Evolutionary conservation across 2,797 vertebrate species (phyloP).

Genomic region (Myotis myotis): DNA sequence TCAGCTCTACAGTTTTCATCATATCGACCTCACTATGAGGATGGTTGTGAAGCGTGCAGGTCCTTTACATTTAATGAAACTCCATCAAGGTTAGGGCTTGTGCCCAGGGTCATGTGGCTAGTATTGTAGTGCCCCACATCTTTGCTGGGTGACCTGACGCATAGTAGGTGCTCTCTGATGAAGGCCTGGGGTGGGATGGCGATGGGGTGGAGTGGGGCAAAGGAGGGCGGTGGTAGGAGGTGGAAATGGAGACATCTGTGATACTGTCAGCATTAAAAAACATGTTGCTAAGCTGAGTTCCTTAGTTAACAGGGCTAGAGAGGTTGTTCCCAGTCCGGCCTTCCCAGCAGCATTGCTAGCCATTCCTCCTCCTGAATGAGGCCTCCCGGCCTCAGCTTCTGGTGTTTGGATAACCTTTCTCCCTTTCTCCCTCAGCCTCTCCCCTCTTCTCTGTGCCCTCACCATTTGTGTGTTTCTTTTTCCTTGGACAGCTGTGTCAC

Average conservation of each 20-base stretch:
- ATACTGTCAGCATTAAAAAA: too few species aligned
- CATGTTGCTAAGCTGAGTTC: background rate
- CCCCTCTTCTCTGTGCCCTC: background rate
- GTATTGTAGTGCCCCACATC: background rate
- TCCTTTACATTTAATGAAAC: background rate
- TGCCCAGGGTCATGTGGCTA: background rate
- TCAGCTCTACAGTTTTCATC: background rate
- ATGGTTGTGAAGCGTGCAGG: background rate
- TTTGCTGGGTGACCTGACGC: background rate
- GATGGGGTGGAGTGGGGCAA: background rate
- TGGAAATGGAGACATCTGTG: too few species aligned
- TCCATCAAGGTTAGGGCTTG: background rate
- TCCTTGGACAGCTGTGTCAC: background rate
- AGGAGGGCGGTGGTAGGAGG: too few species aligned
- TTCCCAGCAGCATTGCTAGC: background rate
- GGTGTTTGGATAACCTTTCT: background rate
- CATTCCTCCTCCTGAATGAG: background rate
- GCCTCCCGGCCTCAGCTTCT: background rate
- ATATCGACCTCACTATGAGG: background rate
- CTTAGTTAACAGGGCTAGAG: background rate
- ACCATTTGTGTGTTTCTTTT: background rate
- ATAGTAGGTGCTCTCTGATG: background rate
- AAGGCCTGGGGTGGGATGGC: background rate
- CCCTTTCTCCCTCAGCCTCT: background rate
- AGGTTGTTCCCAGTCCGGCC: fast-evolving